Base-by-base conservation (phyloP, 2,113 vertebrate genomes). In the Sarotherodon lohbergeri region DNA sequence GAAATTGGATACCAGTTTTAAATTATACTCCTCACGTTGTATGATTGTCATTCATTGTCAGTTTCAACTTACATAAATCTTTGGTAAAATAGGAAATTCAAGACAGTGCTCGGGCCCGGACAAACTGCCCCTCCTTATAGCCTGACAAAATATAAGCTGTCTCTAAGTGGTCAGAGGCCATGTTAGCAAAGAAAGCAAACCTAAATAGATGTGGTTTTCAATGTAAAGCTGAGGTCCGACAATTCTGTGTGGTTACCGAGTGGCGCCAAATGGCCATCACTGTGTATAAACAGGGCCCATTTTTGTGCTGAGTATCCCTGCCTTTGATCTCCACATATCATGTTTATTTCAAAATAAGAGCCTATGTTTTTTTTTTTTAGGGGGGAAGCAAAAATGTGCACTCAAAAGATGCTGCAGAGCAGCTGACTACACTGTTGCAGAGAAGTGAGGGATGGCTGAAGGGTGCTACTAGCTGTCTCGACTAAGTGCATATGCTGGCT, bases 121-220 rank as follows among this genome's bases (percentile, higher is more conserved):
- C 84, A 46, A 36, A 91, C 87, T 76, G 92, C 55, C 93, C 83
- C 87, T 95, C 94, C 94, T 95, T 94, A 95, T 73, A 90, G 91
- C 78, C 89, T 84, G 90, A 93, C 91, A 93, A 95, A 94, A 92
- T 90, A 95, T 52, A 90, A 94, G 92, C 93, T 82, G 86, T 86
- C 89, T 92, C 92, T 52, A 61, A 92, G 94, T 88, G 93, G 95
- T 95, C 91, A 91, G 92, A 78, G 85, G 89, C 92, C 61, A 89
- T 86, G 94, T 92, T 93, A 92, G 94, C 88, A 94, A 91, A 95
- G 90, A 94, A 94, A 93, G 94, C 93, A 94, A 94, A 95, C 93
- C 90, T 93, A 96, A 96, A 96, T 93, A 94, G 91, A 95, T 88
- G 95, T 86, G 94, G 95, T 90, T 94, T 94, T 87, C 91, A 85